Evolutionary conservation across 2,888 invertebrate species (phyloP).

Genomic region (Philereme transversata): DNA sequence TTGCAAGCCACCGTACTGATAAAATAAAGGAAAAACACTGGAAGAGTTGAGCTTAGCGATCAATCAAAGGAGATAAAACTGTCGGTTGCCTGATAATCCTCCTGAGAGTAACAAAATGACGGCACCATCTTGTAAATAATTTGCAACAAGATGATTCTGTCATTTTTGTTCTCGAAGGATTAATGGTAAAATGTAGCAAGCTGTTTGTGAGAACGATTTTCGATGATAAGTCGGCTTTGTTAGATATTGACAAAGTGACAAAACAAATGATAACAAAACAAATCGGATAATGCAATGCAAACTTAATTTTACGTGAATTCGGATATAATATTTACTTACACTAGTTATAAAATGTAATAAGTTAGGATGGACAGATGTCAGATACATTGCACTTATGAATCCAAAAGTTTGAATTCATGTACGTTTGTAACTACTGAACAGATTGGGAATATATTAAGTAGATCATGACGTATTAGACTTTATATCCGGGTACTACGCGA

Average conservation of each 20-base stretch:
- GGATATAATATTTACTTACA: too few species aligned
- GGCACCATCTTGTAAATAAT: constrained; percentile 26
- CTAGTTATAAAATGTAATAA: too few species aligned
- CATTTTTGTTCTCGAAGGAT: constrained; percentile 17
- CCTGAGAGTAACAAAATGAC: constrained; percentile 24
- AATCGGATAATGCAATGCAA: background rate
- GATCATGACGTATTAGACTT: too few species aligned
- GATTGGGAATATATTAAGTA: too few species aligned
- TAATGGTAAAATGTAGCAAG: constrained; percentile 4
- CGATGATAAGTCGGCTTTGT: constrained; percentile 12
- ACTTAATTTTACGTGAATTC: background rate
- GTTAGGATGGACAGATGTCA: too few species aligned
- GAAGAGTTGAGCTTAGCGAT: constrained; percentile 36
- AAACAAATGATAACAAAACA: background rate
- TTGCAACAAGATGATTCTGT: constrained; percentile 32
- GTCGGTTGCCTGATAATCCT: constrained; percentile 35
- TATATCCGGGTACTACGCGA: too few species aligned
- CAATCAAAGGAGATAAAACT: constrained; percentile 46
- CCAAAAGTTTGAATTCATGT: too few species aligned
- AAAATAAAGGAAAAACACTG: constrained; percentile 44
- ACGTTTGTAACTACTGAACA: too few species aligned
- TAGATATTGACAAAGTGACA: constrained; percentile 16
- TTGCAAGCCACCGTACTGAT: background rate
- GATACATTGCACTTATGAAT: too few species aligned
- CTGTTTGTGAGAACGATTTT: constrained; percentile 13